Percentiles rank a stretch among this genome's conserved stretches.
Conservation (phyloP, 1,140 invertebrate genomes). For the Caenorhabditis inopinata region DNA sequence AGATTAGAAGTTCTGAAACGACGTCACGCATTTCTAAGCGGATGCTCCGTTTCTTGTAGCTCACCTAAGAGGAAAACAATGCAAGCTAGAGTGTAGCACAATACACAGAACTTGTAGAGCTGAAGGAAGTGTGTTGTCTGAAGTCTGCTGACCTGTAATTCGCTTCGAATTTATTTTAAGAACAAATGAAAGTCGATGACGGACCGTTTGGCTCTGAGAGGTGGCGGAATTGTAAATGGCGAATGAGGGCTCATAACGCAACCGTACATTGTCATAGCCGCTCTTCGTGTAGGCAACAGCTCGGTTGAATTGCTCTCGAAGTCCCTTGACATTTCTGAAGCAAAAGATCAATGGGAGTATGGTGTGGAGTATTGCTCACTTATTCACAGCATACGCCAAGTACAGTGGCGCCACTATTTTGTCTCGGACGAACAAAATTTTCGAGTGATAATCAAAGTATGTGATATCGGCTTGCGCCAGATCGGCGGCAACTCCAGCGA, state of each 20-base stretch:
- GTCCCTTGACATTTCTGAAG: not conserved
- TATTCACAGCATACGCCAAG: slow-evolving; percentile 33
- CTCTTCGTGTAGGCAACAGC: not conserved
- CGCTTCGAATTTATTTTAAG: too few species aligned
- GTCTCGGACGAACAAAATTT: slow-evolving; percentile 31
- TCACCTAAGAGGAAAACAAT: not conserved
- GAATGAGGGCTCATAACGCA: slow-evolving; percentile 10
- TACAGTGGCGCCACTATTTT: slow-evolving; percentile 11
- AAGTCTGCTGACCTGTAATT: slow-evolving; percentile 6
- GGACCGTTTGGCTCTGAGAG: not conserved
- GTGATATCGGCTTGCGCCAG: not conserved
- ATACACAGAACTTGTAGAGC: not conserved
- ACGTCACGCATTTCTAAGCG: not conserved
- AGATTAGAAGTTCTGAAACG: slow-evolving; percentile 27
- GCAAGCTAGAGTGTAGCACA: not conserved
- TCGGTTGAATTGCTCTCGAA: slow-evolving; percentile 17
- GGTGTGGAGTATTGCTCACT: not conserved
- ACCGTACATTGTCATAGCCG: not conserved
- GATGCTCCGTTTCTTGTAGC: not conserved
- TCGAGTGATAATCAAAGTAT: not conserved
- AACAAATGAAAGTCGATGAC: too few species aligned
- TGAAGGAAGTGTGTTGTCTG: not conserved
- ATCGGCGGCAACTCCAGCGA: not conserved
- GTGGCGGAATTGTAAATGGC: not conserved
- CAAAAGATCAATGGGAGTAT: too few species aligned